Conservation (phyloP, 2,888 invertebrate species). For the Acronicta leporina region DNA sequence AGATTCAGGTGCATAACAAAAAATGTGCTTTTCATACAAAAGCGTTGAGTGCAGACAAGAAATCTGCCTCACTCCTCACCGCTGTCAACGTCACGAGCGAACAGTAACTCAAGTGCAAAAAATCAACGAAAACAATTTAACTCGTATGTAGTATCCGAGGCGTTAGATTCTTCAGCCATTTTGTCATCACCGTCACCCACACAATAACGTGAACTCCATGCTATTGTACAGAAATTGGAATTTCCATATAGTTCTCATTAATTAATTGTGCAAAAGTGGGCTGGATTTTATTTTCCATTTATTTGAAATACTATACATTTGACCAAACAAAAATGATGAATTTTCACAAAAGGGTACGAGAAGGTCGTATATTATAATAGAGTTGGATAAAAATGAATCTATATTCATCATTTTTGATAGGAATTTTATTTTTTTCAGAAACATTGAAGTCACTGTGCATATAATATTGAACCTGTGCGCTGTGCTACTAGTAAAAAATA, state of each 20-base stretch:
- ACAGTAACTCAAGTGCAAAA: conserved; percentile 74
- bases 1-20: conserved; percentile 77
- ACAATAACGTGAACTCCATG: conserved; percentile 79
- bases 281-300: conserved; percentile 56
- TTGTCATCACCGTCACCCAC: conserved; percentile 70
- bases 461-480: conserved; percentile 68
- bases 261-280: conserved; percentile 70
- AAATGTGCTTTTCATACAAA: conserved; percentile 85
- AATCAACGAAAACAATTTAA: conserved; percentile 75
- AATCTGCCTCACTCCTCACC: conserved; percentile 69
- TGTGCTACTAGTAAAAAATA: conserved; percentile 76
- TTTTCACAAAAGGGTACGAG: not conserved
- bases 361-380: not conserved
- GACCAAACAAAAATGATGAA: conserved; percentile 73
- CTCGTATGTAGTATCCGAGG: conserved; percentile 77
- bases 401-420: conserved; percentile 72
- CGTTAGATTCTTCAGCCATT: conserved; percentile 84
- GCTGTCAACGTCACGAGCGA: conserved; percentile 69
- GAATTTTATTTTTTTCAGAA: conserved; percentile 58
- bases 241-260: conserved; percentile 68
- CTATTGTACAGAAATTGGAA: conserved; percentile 86
- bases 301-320: conserved; percentile 58
- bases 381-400: not conserved
- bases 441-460: conserved; percentile 76
- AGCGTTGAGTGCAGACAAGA: conserved; percentile 79